Evolutionary conservation across 37 sponge, comb jelly and placozoan species (phyloP).

Genomic region (Axinella damicornis): DNA sequence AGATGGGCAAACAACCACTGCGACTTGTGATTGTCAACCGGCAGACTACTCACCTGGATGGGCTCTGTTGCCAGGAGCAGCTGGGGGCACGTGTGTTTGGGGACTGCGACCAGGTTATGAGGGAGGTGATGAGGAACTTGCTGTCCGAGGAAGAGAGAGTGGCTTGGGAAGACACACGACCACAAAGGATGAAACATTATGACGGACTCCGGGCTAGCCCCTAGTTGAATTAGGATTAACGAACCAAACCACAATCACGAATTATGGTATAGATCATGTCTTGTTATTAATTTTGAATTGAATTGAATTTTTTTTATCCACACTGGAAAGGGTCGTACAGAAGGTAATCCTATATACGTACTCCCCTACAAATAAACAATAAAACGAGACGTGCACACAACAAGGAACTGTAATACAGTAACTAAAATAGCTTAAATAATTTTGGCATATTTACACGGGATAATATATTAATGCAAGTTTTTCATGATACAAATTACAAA

Average conservation of each 20-base stretch:
- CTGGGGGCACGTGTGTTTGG: conserved; percentile 68
- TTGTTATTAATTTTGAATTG: neutral
- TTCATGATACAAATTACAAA: too few species aligned
- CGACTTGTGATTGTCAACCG: conserved; percentile 76
- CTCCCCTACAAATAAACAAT: too few species aligned
- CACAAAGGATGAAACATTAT: conserved; percentile 37
- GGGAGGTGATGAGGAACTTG: conserved; percentile 54
- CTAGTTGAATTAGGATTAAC: neutral
- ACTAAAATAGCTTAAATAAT: too few species aligned
- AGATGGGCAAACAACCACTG: conserved; percentile 51
- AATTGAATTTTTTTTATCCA: too few species aligned
- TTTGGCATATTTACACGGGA: neutral
- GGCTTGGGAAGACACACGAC: conserved; percentile 49
- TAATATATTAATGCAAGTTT: neutral
- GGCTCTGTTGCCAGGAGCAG: conserved; percentile 6
- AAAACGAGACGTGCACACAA: too few species aligned
- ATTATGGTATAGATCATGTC: neutral
- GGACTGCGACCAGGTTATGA: conserved; percentile 62
- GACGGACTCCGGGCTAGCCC: conserved; percentile 1
- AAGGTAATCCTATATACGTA: too few species aligned
- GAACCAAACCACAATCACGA: neutral
- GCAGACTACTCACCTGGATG: conserved; percentile 76
- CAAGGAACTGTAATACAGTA: too few species aligned
- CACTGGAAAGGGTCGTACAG: too few species aligned
- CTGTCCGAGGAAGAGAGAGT: conserved; percentile 28